Conservation (phyloP, 2,797 vertebrate species). For the Labroides dimidiatus region DNA sequence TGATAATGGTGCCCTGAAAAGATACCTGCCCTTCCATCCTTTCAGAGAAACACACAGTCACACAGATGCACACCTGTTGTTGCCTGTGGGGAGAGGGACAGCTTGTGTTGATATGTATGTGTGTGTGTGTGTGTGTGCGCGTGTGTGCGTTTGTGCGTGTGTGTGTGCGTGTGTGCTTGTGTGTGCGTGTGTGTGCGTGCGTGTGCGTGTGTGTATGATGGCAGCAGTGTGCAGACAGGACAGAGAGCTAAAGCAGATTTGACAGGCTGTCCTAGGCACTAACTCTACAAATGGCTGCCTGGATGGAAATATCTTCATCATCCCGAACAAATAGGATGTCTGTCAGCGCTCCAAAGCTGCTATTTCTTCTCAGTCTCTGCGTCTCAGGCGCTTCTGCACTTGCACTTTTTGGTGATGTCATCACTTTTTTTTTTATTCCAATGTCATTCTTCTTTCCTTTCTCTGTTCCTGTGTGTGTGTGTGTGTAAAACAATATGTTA, state of each 20-base stretch:
- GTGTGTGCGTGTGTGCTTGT: slow-evolving; percentile 3
- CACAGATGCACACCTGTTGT: slow-evolving; percentile 61
- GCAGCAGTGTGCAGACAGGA: slow-evolving; percentile 57
- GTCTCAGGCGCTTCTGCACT: slow-evolving; percentile 1
- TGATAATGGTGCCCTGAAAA: slow-evolving; percentile 53
- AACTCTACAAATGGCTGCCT: slow-evolving; percentile 72
- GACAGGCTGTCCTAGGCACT: slow-evolving; percentile 73
- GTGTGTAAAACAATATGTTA: slow-evolving; percentile 29
- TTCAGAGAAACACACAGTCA: slow-evolving; percentile 25
- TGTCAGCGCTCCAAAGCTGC: slow-evolving; percentile 52
- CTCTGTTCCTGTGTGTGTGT: neutral
- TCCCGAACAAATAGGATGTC: slow-evolving; percentile 72
- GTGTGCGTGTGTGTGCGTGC: slow-evolving; percentile 1
- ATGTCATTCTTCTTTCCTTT: slow-evolving; percentile 21
- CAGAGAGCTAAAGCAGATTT: slow-evolving; percentile 71
- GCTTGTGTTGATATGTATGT: slow-evolving; percentile 37
- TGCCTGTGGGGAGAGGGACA: slow-evolving; percentile 45
- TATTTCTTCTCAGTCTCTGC: slow-evolving; percentile 28
- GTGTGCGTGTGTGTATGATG: slow-evolving; percentile 17
- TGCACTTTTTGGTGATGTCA: slow-evolving; percentile 28
- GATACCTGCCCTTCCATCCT: slow-evolving; percentile 5
- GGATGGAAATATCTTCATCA: slow-evolving; percentile 80
- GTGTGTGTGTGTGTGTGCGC: slow-evolving; percentile 9
- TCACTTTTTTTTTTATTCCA: slow-evolving; percentile 31
- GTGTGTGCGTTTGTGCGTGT: neutral